Conservation (phyloP, 2,113 vertebrate genomes). For the Platysteira castanea region DNA sequence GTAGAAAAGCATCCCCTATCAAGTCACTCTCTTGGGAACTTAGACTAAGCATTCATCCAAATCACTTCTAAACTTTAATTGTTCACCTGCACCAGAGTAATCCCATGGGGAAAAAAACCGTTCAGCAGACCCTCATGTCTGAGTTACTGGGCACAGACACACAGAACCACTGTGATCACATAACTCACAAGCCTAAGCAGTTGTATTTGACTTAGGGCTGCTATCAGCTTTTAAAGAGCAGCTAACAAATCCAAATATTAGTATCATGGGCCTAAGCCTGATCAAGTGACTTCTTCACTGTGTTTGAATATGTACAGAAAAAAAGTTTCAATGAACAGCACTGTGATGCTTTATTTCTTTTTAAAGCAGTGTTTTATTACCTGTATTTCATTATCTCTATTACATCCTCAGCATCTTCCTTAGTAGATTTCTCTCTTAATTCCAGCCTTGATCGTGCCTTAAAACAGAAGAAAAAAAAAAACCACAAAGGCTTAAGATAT, state of each 20-base stretch:
- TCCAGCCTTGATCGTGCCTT: conserved; percentile 93
- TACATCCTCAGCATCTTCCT: conserved; percentile 92
- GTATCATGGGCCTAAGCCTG: background rate
- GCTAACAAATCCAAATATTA: background rate
- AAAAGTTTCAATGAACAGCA: background rate
- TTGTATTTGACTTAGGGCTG: background rate
- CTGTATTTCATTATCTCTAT: conserved; percentile 99
- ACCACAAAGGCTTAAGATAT: background rate
- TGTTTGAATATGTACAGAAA: background rate
- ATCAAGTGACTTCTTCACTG: background rate
- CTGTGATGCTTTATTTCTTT: background rate
- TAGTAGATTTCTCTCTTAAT: conserved; percentile 87
- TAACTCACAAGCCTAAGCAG: background rate
- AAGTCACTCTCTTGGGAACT: background rate
- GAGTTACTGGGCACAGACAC: background rate
- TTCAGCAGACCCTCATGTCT: background rate
- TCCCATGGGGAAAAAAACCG: background rate
- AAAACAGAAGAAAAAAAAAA: background rate
- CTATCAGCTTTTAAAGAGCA: background rate
- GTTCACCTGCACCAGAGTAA: background rate
- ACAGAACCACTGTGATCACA: background rate
- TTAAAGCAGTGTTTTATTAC: conserved; percentile 62
- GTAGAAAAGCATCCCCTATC: background rate
- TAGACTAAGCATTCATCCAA: background rate
- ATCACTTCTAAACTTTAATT: background rate